A percentile compares a stretch with the other conserved stretches of the same genome.
Conservation (phyloP, 2,888 invertebrate species). For the Litoditis marina region DNA sequence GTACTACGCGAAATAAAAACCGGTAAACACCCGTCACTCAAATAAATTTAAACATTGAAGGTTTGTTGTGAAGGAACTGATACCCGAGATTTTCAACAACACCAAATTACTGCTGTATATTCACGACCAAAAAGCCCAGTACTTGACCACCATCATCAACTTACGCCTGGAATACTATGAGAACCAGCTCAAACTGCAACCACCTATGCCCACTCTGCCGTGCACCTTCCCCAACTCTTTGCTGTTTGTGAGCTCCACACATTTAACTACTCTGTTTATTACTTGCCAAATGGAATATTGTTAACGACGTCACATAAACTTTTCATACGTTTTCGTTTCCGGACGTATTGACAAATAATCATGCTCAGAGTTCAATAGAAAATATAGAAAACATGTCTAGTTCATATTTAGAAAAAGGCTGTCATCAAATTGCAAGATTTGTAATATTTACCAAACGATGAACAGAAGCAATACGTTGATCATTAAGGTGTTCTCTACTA, state of each 20-base stretch:
- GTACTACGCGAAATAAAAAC: neutral
- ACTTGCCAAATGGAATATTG: no score
- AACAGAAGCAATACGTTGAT: neutral
- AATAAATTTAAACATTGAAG: conserved; percentile 10
- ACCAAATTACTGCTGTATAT: conserved; percentile 38
- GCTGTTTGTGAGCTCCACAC: conserved; percentile 23
- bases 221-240: conserved; percentile 31
- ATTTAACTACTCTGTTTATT: no score
- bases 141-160: conserved; percentile 25
- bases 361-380: no score
- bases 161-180: conserved; percentile 33
- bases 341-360: no score
- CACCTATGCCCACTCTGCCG: conserved; percentile 27
- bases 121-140: conserved; percentile 35
- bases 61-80: conserved; percentile 25
- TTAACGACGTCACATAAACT: no score
- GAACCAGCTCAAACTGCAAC: conserved; percentile 21
- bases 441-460: no score
- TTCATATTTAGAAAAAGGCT: no score
- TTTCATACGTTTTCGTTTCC: no score
- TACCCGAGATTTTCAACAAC: conserved; percentile 53
- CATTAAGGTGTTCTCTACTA: conserved; percentile 27
- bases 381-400: no score
- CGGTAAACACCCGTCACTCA: no score
- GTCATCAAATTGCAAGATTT: no score